phyloP scores from a whole-genome alignment of 2,797 vertebrate genomes.

The Pempheris klunzingeri region DNA sequence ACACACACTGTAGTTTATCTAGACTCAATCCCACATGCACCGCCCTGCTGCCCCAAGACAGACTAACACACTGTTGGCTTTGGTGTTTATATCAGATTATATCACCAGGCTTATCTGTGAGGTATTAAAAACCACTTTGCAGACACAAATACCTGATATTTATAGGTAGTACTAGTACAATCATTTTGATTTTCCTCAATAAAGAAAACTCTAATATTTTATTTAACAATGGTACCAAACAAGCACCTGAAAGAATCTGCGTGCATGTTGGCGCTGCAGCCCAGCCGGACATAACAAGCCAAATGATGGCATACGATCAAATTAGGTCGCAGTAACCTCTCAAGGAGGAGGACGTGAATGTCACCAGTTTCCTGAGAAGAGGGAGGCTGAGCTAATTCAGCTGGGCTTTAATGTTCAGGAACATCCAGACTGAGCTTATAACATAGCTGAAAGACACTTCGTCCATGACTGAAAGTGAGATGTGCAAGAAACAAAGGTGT shows the following conservation, averaged over 20 bases:
- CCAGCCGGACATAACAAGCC: slow-evolving; percentile 29
- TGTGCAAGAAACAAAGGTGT: slow-evolving; percentile 5
- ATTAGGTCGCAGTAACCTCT: slow-evolving; percentile 64
- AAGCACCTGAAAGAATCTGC: slow-evolving; percentile 6
- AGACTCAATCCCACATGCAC: background rate
- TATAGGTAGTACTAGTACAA: too few species aligned
- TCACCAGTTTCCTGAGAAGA: slow-evolving; percentile 62
- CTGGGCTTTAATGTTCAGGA: slow-evolving; percentile 32
- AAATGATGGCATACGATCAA: slow-evolving; percentile 12
- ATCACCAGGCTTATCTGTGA: background rate
- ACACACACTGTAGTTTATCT: slow-evolving; percentile 21
- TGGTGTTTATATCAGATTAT: too few species aligned
- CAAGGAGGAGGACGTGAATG: slow-evolving; percentile 54
- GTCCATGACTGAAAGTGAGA: background rate
- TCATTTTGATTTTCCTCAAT: background rate
- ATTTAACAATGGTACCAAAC: too few species aligned
- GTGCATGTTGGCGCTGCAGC: background rate
- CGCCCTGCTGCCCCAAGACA: background rate
- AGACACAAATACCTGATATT: background rate
- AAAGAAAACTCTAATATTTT: too few species aligned
- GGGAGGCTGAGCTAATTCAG: slow-evolving; percentile 73
- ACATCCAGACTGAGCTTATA: slow-evolving; percentile 9
- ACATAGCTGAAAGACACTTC: background rate
- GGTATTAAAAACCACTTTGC: background rate
- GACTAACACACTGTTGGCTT: too few species aligned